These are phyloP conservation scores for Numenius phaeopus DNA, from an alignment of 2,797 vertebrate species.

Conservation along the genomic window DNA sequence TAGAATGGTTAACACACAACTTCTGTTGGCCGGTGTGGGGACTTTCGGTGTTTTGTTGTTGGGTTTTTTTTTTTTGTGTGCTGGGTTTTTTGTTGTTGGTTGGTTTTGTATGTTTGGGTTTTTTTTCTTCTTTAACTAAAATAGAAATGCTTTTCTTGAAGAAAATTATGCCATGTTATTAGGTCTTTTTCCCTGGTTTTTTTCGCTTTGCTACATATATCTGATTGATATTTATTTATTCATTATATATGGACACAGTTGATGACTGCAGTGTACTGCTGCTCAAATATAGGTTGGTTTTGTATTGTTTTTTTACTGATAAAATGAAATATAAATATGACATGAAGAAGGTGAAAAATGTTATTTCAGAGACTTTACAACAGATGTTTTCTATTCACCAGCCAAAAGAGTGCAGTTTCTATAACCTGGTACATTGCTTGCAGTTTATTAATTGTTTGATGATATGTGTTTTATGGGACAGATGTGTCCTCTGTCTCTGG, in stretches of 20 bases:
- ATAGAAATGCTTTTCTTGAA: background rate
- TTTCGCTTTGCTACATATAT: background rate
- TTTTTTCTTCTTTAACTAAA: background rate
- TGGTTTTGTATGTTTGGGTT: background rate
- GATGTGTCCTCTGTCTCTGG: background rate
- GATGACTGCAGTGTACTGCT: rapidly evolving
- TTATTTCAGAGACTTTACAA: background rate
- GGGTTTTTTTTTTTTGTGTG: background rate
- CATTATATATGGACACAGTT: background rate
- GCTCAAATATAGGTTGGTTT: background rate
- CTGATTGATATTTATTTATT: background rate
- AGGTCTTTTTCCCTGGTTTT: background rate
- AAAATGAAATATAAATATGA: background rate
- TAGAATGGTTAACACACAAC: background rate
- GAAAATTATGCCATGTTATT: background rate
- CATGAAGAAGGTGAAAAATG: background rate
- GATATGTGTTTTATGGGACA: rapidly evolving
- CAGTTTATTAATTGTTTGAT: background rate
- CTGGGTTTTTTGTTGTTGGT: background rate
- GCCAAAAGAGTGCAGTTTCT: background rate
- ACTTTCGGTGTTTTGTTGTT: rapidly evolving
- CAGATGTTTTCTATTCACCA: background rate
- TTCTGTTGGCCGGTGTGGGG: rapidly evolving
- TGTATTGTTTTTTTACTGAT: background rate
- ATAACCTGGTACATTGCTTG: background rate